Evolutionary conservation across 2,797 vertebrate genomes (phyloP), one percentile per base, ranked within the genome.

Genomic region (Chloroceryle inda): DNA sequence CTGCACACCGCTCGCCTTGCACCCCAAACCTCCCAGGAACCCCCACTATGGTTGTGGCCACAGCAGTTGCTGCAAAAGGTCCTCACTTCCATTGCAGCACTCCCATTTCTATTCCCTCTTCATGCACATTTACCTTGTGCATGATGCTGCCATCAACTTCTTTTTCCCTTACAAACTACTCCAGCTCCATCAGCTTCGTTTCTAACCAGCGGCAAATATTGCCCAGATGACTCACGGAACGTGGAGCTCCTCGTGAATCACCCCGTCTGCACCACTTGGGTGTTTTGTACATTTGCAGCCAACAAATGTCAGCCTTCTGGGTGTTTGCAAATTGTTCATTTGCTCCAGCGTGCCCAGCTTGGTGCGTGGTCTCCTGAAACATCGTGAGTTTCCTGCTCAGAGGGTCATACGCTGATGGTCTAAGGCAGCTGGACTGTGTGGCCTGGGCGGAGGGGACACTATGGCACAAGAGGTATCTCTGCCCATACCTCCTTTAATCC

Each of bases 371-470:
- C 35, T 75, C 66, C 85, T 15, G 3, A 55, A 74, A 27, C 0
- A 0, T 50, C 2, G 4, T 9, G 37, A 12, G 27, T 33, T 35
- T 80, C 6, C 2, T 49, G 63, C 76, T 22, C 1, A 3, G 73
- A 44, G 24, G 44, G 11, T 45, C 31, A 1, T 3, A 1, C 1
- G 16, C 13, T 29, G 77, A 5, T n/a, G 69, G 21, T 38, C 10
- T 24, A 4, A 29, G 3, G 38, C 20, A 75, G 53, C 52, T 72
- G 67, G 35, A 13, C 27, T 3, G 0, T 1, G 1, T 8, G 37
- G 33, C 20, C 14, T 3, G 1, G 2, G 11, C 0, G 0, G 33
- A 31, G 16, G 26, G 55, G 47, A 31, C 56, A 10, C 0, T 2
- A 10, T 1, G 33, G 49, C 33, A 6, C 0, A 8, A 74, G 38